Evolutionary conservation across 1,140 invertebrate genomes (phyloP), one percentile per base, ranked within the genome.

Genomic region (Mylabris phalerata): DNA sequence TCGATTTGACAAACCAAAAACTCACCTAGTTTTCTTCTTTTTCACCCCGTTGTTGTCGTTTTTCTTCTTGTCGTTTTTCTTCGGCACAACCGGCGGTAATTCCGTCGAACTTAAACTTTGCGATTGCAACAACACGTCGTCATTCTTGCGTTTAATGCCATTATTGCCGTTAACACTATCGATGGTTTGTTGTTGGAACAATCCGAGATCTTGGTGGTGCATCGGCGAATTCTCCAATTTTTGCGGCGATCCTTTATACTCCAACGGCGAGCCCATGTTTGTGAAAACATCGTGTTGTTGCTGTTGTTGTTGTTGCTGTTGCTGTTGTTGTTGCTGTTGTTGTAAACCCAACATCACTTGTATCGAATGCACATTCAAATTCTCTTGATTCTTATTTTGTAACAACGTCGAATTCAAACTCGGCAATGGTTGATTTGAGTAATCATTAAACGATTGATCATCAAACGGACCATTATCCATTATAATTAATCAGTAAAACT

Each of bases 21-120:
- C 67, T 73, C 74, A 93, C 92, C 91, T 89, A 24, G 92, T 95
- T 79, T 95, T 94, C 75, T 95, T 95, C 75, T 95, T 94, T 69
- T 94, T 94, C 3, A 92, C 89, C 26, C 89, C 87, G 70, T 90
- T 92, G 64, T 89, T 90, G 63, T 90, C 89, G 61, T 80, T 82
- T 72, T 93, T 93, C 74, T 93, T 93, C 73, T 91, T 92, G 2
- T 84, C 84, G 57, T 73, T 91, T 92, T 2, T 84, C 84, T 57
- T 86, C 71, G 48, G 72, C 73, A 55, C 73, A 72, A 45, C 48
- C 49, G 38, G 66, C 64, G 10, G 63, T 64, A 0, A 63, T 67
- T 73, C 72, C 13, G 63, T 69, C 1, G 70, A 68, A 50, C 66
- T 70, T 40, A 73, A 61, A 58, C 62, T 69, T 52, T 76, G 44